Conservation (phyloP, 1,140 invertebrate species). For the Euwallacea similis region DNA sequence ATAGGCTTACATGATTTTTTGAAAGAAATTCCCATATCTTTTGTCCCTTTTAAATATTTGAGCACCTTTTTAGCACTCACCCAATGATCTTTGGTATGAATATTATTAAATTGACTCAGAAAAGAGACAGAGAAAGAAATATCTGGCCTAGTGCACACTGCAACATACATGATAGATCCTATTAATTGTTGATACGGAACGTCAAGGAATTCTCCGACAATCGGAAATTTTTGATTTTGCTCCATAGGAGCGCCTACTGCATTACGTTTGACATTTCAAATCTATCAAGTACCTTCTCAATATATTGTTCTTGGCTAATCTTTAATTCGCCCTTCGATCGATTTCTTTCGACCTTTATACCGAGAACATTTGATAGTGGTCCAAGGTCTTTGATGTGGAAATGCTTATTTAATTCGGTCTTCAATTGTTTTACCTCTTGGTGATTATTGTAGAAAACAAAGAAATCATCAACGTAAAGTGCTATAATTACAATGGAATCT, state of each 20-base stretch:
- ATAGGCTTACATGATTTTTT: slow-evolving; percentile 16
- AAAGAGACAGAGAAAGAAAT: slow-evolving; percentile 33
- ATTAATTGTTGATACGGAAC: slow-evolving; percentile 38
- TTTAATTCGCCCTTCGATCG: slow-evolving; percentile 42
- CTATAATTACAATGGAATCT: slow-evolving; percentile 43
- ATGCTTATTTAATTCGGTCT: slow-evolving; percentile 32
- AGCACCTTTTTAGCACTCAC: slow-evolving; percentile 27
- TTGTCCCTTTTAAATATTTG: slow-evolving; percentile 36
- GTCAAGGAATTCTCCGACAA: slow-evolving; percentile 34
- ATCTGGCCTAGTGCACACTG: slow-evolving; percentile 34
- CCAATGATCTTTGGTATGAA: slow-evolving; percentile 35
- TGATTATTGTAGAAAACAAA: slow-evolving; percentile 47
- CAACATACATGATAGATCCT: slow-evolving; percentile 35
- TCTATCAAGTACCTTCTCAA: slow-evolving; percentile 47
- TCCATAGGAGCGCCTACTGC: slow-evolving; percentile 48
- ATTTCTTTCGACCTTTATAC: slow-evolving; percentile 49
- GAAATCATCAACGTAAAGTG: slow-evolving; percentile 52
- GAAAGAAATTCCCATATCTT: slow-evolving; percentile 25
- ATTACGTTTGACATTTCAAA: slow-evolving; percentile 52
- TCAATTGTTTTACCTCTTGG: slow-evolving; percentile 39
- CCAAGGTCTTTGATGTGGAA: slow-evolving; percentile 49
- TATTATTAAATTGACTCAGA: slow-evolving; percentile 36
- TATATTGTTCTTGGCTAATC: slow-evolving; percentile 50
- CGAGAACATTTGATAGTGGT: slow-evolving; percentile 34
- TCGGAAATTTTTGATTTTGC: slow-evolving; percentile 39